Percentiles rank a stretch among this genome's conserved stretches.
Evolutionary conservation across 2,797 vertebrate genomes (phyloP).

Genomic region (Sarcophilus harrisii): DNA sequence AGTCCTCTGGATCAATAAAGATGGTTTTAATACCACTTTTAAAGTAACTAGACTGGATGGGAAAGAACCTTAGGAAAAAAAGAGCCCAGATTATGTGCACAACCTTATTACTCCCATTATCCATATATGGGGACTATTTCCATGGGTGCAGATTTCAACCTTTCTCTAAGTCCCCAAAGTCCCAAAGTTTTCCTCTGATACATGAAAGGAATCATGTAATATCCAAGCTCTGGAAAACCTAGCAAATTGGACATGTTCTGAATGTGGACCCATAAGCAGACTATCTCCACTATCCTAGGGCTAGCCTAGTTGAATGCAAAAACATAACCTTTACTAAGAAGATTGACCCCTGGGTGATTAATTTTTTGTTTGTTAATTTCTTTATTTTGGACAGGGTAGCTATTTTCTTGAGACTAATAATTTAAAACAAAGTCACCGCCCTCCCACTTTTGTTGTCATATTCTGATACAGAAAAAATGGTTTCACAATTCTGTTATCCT

Average conservation of each 20-base stretch:
- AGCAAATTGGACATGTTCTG: background rate
- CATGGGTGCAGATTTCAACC: background rate
- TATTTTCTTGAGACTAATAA: background rate
- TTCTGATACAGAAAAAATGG: background rate
- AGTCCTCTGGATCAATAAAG: background rate
- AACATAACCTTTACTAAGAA: background rate
- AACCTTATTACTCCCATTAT: background rate
- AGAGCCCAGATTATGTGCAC: background rate
- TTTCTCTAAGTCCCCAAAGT: background rate
- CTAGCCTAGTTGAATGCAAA: background rate
- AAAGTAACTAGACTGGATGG: background rate
- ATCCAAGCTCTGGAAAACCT: background rate
- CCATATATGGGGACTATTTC: background rate
- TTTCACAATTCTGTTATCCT: background rate
- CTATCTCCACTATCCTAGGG: background rate
- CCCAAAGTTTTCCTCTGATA: background rate
- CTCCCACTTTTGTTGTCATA: background rate
- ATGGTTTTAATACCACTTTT: background rate
- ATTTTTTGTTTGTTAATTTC: background rate
- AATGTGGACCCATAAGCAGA: background rate
- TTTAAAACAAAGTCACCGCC: background rate
- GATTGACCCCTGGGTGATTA: background rate
- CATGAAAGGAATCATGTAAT: background rate
- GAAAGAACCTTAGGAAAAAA: background rate
- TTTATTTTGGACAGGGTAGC: background rate